Evolutionary conservation across 1,140 invertebrate genomes (phyloP).

Genomic region (Chionoecetes opilio): DNA sequence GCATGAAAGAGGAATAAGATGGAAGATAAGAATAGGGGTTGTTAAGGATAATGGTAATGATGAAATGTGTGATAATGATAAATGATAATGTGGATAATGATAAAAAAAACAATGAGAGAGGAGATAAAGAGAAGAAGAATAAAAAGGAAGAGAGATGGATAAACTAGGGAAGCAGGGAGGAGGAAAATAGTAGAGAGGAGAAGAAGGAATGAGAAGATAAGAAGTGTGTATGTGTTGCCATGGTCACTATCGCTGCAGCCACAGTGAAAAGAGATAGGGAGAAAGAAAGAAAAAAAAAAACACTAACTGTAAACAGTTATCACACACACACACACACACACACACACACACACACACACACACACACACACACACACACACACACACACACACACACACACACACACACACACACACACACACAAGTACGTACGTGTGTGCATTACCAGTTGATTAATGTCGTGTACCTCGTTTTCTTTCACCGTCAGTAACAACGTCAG

Average conservation of each 20-base stretch:
- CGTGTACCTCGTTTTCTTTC: background rate
- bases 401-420: slow-evolving; percentile 25
- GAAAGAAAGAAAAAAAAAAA: slow-evolving; percentile 28
- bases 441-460: background rate
- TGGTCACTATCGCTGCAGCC: background rate
- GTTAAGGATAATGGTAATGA: too few relatives aligned
- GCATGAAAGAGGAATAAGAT: too few relatives aligned
- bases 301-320: background rate
- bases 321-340: slow-evolving; percentile 22
- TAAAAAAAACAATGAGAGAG: background rate
- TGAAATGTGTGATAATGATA: too few relatives aligned
- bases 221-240: slow-evolving; percentile 7
- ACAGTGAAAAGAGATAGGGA: background rate
- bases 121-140: background rate
- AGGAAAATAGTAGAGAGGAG: background rate
- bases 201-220: background rate
- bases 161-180: background rate
- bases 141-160: too few relatives aligned
- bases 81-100: too few relatives aligned
- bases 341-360: slow-evolving; percentile 35
- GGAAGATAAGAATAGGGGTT: too few relatives aligned
- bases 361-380: slow-evolving; percentile 40
- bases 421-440: background rate
- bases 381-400: slow-evolving; percentile 39
- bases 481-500: background rate